A percentile compares a stretch with the other conserved stretches of the same genome.
Conservation (phyloP, 2,888 invertebrate genomes). For the Entomobrya multifasciata region DNA sequence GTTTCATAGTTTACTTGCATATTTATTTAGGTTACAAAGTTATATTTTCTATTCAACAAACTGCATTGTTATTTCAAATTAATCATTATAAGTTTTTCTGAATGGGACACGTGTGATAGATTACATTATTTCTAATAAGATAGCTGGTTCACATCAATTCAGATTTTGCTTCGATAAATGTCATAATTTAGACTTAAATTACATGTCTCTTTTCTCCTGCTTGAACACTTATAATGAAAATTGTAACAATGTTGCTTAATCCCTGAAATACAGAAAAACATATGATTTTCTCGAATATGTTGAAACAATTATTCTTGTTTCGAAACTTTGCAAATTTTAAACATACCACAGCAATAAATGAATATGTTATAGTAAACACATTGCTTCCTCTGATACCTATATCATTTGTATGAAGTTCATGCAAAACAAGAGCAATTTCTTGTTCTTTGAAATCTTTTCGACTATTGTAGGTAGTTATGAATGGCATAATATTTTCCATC, state of each 20-base stretch:
- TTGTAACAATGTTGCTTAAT: slow-evolving; percentile 43
- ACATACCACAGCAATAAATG: slow-evolving; percentile 22
- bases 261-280: slow-evolving; percentile 7
- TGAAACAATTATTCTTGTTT: neutral
- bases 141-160: neutral
- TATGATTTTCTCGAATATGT: neutral
- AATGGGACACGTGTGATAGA: no score
- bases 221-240: slow-evolving; percentile 52
- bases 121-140: no score
- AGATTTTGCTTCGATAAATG: neutral
- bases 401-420: slow-evolving; percentile 46
- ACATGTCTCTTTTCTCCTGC: neutral
- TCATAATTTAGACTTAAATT: no score
- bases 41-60: no score
- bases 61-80: no score
- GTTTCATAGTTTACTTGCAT: no score
- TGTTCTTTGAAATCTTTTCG: slow-evolving; percentile 19
- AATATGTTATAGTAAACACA: slow-evolving; percentile 58
- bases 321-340: no score
- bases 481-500: slow-evolving; percentile 44
- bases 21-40: no score
- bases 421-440: slow-evolving; percentile 38
- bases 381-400: slow-evolving; percentile 53
- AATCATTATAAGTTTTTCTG: no score
- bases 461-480: neutral